Percentiles rank a stretch among this genome's conserved stretches.
Evolutionary conservation across 2,113 vertebrate genomes (phyloP).

Genomic region (Galbula dea): DNA sequence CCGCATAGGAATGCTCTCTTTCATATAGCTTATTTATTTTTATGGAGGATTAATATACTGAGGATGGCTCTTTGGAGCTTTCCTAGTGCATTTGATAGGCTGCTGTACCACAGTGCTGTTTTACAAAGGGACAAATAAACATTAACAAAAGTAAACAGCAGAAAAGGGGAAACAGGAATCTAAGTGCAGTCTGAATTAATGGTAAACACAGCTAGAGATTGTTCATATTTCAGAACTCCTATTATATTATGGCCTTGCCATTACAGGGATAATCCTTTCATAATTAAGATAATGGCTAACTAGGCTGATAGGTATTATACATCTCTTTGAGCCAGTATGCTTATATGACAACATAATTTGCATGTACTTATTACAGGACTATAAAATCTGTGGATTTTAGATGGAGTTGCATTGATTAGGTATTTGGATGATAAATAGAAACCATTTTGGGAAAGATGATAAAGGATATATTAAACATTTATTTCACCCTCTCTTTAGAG

Average conservation of each 20-base stretch:
- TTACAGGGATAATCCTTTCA: slow-evolving; percentile 20
- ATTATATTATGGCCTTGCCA: slow-evolving; percentile 26
- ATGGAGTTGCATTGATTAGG: slow-evolving; percentile 46
- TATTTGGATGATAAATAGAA: slow-evolving; percentile 46
- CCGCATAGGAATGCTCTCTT: slow-evolving; percentile 18
- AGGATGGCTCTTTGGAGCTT: slow-evolving; percentile 54
- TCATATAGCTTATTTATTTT: slow-evolving; percentile 71
- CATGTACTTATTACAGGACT: slow-evolving; percentile 50
- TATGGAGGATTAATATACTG: slow-evolving; percentile 70
- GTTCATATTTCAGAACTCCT: slow-evolving; percentile 34
- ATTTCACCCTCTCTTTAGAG: slow-evolving; percentile 23
- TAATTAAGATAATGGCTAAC: slow-evolving; percentile 54
- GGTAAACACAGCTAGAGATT: slow-evolving; percentile 29
- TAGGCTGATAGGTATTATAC: slow-evolving; percentile 45
- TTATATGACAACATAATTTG: slow-evolving; percentile 54
- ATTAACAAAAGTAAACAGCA: slow-evolving; percentile 54
- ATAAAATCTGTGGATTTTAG: slow-evolving; percentile 43
- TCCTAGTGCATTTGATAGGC: slow-evolving; percentile 35
- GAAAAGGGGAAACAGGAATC: slow-evolving; percentile 37
- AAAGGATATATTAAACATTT: slow-evolving; percentile 54
- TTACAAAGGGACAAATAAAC: slow-evolving; percentile 58
- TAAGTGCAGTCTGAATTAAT: slow-evolving; percentile 34
- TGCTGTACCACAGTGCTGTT: neutral
- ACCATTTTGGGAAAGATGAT: slow-evolving; percentile 42
- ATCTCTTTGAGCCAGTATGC: slow-evolving; percentile 22